These are phyloP conservation scores for Odontamblyopus rebecca DNA, from an alignment of 2,797 vertebrate species.

Conservation along the genomic window DNA sequence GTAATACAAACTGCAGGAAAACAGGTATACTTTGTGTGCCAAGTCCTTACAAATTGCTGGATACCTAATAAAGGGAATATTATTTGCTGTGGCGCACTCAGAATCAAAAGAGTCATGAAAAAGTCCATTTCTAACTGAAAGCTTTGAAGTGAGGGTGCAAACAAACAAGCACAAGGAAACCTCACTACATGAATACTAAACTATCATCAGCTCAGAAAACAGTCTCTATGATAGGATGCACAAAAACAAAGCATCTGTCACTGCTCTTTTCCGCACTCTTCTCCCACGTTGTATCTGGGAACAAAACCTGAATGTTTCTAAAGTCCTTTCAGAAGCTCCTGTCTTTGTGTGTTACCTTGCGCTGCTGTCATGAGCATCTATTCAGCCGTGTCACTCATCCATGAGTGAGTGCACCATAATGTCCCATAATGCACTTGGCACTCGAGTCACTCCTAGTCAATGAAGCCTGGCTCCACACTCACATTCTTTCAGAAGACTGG, in stretches of 20 bases:
- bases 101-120: neutral
- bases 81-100: neutral
- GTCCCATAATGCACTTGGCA: constrained; percentile 37
- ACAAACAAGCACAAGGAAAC: constrained; percentile 25
- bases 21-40: neutral
- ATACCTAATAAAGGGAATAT: neutral
- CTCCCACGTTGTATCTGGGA: constrained; percentile 21
- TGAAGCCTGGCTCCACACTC: constrained; percentile 39
- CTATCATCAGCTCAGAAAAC: constrained; percentile 33
- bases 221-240: constrained; percentile 41
- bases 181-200: constrained; percentile 14
- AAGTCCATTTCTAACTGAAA: neutral
- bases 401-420: constrained; percentile 43
- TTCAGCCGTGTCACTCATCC: constrained; percentile 51
- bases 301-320: constrained; percentile 40
- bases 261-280: constrained; percentile 32
- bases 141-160: constrained; percentile 9
- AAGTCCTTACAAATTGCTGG: neutral
- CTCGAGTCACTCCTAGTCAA: constrained; percentile 37
- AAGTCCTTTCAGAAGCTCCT: constrained; percentile 20
- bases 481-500: constrained; percentile 54
- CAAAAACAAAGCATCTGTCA: constrained; percentile 55
- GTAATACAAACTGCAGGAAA: neutral
- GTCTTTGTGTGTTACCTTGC: constrained; percentile 42
- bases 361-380: constrained; percentile 46